These are phyloP conservation scores for Chitala chitala DNA, from an alignment of 2,113 vertebrate genomes.

Conservation along the genomic window DNA sequence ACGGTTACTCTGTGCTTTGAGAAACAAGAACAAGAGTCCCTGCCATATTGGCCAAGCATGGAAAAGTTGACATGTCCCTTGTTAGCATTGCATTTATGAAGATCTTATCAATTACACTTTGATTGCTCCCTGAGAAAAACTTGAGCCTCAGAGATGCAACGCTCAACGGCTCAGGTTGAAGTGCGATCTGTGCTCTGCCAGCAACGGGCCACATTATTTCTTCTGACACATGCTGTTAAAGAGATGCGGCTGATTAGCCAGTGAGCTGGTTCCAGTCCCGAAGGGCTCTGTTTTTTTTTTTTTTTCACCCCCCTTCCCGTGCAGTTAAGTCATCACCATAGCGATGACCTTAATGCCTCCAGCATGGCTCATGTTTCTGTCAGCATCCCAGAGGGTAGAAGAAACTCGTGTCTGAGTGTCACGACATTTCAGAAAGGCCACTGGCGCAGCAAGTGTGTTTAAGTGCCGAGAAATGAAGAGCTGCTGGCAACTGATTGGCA, in stretches of 20 bases:
- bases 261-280: neutral
- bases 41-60: neutral
- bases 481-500: too few relatives aligned
- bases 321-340: neutral
- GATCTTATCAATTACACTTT: conserved; percentile 1
- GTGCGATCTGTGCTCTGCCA: neutral
- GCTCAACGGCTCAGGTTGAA: neutral
- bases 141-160: neutral
- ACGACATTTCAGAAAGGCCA: neutral
- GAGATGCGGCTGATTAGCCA: conserved; percentile 1
- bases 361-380: neutral
- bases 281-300: neutral
- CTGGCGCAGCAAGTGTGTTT: neutral
- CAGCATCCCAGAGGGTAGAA: neutral
- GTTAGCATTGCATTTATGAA: neutral
- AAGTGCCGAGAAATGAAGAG: neutral
- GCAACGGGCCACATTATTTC: neutral
- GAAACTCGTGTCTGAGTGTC: neutral
- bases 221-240: neutral
- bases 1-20: neutral
- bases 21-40: neutral
- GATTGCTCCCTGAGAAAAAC: neutral
- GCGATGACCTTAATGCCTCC: neutral
- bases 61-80: neutral
- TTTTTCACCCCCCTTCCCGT: too few relatives aligned